These are phyloP conservation scores for Zaprionus nigranus DNA, from an alignment of 1,140 invertebrate genomes.

Conservation along the genomic window DNA sequence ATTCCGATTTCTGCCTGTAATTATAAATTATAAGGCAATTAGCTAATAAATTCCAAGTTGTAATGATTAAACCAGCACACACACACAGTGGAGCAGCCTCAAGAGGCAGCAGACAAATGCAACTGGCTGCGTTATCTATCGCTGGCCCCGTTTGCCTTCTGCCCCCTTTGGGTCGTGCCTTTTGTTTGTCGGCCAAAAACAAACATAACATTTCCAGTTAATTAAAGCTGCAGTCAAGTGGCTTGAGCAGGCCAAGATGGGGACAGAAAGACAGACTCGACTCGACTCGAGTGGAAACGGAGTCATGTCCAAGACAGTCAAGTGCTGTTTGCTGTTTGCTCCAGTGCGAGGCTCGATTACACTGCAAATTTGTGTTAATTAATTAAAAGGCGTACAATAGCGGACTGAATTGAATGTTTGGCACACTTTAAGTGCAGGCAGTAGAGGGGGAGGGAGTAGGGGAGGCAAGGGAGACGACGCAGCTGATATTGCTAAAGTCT, in stretches of 20 bases:
- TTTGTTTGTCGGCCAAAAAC: constrained; percentile 56
- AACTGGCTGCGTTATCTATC: constrained; percentile 41
- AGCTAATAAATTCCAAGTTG: constrained; percentile 65
- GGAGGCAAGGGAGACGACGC: too few relatives aligned
- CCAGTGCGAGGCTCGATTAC: constrained; percentile 58
- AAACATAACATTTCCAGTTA: constrained; percentile 81
- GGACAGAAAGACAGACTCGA: background rate
- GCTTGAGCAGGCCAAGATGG: constrained; percentile 33
- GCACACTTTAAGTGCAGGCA: background rate
- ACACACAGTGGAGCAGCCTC: constrained; percentile 6
- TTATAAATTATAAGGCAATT: constrained; percentile 74
- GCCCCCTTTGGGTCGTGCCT: constrained; percentile 40
- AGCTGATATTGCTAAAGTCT: too few relatives aligned
- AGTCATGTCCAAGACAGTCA: constrained; percentile 12
- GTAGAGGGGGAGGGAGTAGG: too few relatives aligned
- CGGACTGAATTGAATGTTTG: background rate
- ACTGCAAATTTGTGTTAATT: constrained; percentile 79
- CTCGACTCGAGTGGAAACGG: background rate
- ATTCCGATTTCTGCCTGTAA: constrained; percentile 17
- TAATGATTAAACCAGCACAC: constrained; percentile 49
- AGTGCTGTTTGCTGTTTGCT: constrained; percentile 27
- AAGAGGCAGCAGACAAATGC: constrained; percentile 15
- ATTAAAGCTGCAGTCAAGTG: constrained; percentile 81
- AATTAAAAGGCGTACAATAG: constrained; percentile 65
- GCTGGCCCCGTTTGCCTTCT: background rate